Percentiles rank a stretch among this genome's conserved stretches.
Conservation (phyloP, 1,140 invertebrate species). For the Stratiolaelaps scimitus region DNA sequence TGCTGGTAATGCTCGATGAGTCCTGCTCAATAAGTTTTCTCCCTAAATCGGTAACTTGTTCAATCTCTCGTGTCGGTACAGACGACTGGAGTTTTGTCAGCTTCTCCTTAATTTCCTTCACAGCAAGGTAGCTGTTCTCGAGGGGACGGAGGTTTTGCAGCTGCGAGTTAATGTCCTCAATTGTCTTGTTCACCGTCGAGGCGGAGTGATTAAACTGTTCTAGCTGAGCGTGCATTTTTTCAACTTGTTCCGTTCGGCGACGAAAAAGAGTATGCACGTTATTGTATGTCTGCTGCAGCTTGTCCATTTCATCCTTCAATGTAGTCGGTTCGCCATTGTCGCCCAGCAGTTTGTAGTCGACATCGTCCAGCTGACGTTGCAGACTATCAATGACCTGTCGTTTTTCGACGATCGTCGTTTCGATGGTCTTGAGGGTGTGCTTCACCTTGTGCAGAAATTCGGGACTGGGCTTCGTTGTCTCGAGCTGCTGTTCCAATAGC, state of each 20-base stretch:
- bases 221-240: conserved; percentile 29
- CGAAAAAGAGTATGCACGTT: conserved; percentile 18
- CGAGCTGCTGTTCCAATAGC: conserved; percentile 63
- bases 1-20: conserved; percentile 57
- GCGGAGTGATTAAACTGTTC: conserved; percentile 26
- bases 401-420: conserved; percentile 34
- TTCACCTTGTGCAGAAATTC: conserved; percentile 39
- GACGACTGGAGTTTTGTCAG: conserved; percentile 18
- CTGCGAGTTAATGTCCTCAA: conserved; percentile 50
- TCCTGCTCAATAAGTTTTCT: conserved; percentile 63
- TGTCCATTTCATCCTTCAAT: not conserved
- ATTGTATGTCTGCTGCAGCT: not conserved
- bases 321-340: not conserved
- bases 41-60: conserved; percentile 52
- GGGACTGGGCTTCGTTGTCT: conserved; percentile 53
- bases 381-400: not conserved
- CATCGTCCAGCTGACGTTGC: not conserved
- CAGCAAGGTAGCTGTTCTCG: not conserved
- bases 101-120: conserved; percentile 18
- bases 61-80: conserved; percentile 5
- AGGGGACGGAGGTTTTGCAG: not conserved
- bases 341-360: not conserved
- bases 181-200: conserved; percentile 3
- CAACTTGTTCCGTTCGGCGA: conserved; percentile 28
- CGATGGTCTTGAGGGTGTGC: conserved; percentile 37